phyloP scores from a whole-genome alignment of 2,113 vertebrate species.

The Leucosticte australis region DNA sequence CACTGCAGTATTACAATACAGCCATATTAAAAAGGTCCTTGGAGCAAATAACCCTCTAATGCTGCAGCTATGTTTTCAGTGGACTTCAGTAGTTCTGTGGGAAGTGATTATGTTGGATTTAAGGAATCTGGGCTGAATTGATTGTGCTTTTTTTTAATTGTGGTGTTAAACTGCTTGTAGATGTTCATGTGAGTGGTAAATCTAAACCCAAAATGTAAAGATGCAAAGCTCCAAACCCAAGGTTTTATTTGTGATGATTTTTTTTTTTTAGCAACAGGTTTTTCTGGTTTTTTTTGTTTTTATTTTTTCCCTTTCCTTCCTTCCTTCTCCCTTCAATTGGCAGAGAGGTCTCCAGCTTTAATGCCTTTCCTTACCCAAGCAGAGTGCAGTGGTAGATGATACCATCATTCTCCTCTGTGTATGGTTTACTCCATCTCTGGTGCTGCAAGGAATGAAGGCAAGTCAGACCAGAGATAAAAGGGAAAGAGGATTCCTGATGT shows the following conservation, averaged over 20 bases:
- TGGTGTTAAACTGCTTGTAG: slow-evolving; percentile 9
- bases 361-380: neutral
- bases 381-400: neutral
- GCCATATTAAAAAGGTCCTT: slow-evolving; percentile 82
- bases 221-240: neutral
- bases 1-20: slow-evolving; percentile 79
- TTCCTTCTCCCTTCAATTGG: neutral
- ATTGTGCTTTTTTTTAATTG: neutral
- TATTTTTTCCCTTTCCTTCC: fast-evolving
- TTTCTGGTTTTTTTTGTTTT: neutral
- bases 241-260: neutral
- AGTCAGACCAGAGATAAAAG: neutral
- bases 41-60: slow-evolving; percentile 62
- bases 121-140: neutral
- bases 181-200: neutral
- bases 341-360: neutral
- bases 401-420: neutral
- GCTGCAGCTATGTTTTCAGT: slow-evolving; percentile 45
- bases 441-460: neutral
- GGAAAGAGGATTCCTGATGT: neutral
- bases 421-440: neutral
- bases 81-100: slow-evolving; percentile 21
- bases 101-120: slow-evolving; percentile 20
- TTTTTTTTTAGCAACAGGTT: slow-evolving; percentile 72
- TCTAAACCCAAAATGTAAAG: neutral